Base-by-base conservation (phyloP, 2,888 invertebrate genomes). In the Blera fallax region DNA sequence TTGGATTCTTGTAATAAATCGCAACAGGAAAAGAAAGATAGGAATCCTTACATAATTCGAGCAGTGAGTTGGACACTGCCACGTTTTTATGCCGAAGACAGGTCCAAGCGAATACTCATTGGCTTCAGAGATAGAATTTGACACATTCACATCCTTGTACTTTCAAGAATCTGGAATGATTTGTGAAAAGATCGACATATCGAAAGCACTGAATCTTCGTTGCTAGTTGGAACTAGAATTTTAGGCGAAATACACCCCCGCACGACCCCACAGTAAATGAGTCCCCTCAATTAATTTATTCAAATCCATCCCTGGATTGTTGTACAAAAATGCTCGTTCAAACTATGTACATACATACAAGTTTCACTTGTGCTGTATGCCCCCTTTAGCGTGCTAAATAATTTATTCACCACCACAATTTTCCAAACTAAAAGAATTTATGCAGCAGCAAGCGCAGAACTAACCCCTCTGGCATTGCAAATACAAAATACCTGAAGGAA, bases 401-500 rank as follows among this genome's bases (percentile, higher is more conserved):
- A 76, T 69, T 81, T 76, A 81, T 76, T 64, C 64, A 70, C 32
- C 64, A 43, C 81, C 70, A 82, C 58, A 77, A 14, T 43, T 56
- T 64, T 40, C 14, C 11, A 45, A 77, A 77, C 70, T 76, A 64
- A 65, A 82, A 82, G 77, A 77, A 76, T 81, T 64, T 70, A 58
- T 76, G 56, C 65, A 67, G 54, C 48, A 76, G 48, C 52, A 56
- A 65, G 45, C 27, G 37, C 21, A 50, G 29, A 76, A 67, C 76
- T 58, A 18, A 65, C 58, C 58, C 65, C 67, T 64, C 40, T 32
- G 24, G 34, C 56, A 45, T 40, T 8, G 52, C 21, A 3, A 34
- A 18, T 4, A 24, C 48, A 16, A 45, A 24, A 48, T 65, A 67
- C 76, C 67, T 67, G 27, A 32, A 76, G 56, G 56, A 67, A 74